phyloP scores from a whole-genome alignment of 2,888 invertebrate genomes.

The Tubulanus polymorphus region DNA sequence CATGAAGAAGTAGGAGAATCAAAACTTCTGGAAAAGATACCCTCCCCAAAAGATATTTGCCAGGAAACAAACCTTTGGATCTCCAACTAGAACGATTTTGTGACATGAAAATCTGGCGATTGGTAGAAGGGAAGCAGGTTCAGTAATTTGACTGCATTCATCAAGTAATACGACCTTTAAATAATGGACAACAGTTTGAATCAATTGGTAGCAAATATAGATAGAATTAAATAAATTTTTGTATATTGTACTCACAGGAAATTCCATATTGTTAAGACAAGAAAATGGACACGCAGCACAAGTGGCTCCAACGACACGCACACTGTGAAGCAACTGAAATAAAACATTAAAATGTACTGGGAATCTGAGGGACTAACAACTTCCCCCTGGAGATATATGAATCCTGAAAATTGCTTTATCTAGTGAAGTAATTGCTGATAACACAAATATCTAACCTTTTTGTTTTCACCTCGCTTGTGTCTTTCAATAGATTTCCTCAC shows the following conservation, averaged over 20 bases:
- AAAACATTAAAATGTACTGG: not conserved
- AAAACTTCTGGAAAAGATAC: not conserved
- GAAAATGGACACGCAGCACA: slow-evolving; percentile 41
- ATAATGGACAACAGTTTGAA: not conserved
- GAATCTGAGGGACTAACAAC: no score
- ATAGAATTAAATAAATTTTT: not conserved
- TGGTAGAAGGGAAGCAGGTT: slow-evolving; percentile 41
- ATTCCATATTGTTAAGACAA: slow-evolving; percentile 32
- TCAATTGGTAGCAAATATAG: not conserved
- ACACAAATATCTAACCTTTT: slow-evolving; percentile 26
- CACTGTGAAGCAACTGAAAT: slow-evolving; percentile 31
- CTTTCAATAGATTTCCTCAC: slow-evolving; percentile 36
- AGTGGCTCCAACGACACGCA: slow-evolving; percentile 43
- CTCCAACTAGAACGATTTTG: slow-evolving; percentile 41
- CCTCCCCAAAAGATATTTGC: not conserved
- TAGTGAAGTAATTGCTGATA: not conserved
- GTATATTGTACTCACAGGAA: slow-evolving; percentile 31
- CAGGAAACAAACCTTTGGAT: slow-evolving; percentile 34
- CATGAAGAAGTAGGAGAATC: not conserved
- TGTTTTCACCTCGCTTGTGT: slow-evolving; percentile 36
- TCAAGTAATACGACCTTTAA: slow-evolving; percentile 40
- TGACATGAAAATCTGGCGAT: slow-evolving; percentile 37
- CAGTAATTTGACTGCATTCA: slow-evolving; percentile 47
- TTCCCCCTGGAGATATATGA: no score
- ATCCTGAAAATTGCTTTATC: no score